Evolutionary conservation across 1,140 invertebrate species (phyloP), one percentile per base, ranked within the genome.

Genomic region (Odontomachus brunneus): DNA sequence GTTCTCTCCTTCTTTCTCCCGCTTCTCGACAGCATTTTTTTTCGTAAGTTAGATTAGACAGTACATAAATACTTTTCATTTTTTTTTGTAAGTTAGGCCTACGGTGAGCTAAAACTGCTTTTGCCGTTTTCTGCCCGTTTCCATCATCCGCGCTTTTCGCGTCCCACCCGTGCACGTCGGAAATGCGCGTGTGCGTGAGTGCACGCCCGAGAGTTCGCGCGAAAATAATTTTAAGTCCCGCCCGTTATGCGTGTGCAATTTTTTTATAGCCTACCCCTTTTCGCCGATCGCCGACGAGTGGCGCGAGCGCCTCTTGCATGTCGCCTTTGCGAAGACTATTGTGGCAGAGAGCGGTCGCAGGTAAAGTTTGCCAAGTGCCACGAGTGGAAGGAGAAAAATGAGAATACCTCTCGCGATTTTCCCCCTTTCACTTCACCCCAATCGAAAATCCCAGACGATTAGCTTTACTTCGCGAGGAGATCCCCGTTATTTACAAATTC

Each of bases 1-100:
- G 82, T 83, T 84, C 48, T 73, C 83, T 89, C 76, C 82, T 83
- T 84, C 86, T 88, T 83, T 59, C 83, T 75, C 67, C 72, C 17
- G 22, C 71, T 88, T 78, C 53, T 85, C 87, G 82, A 86, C 83
- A 74, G 84, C 33, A 80, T 66, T 76, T 69, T 67, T 55, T 11
- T 7, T 80, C 83, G 85, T 92, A 89, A 91, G 87, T 92, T 91
- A 91, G 90, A 82, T 90, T 92, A 92, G 84, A 89, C 89, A 90
- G 89, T 90, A 91, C 87, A 93, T 91, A 92, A 93, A 91, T 92
- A 93, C 88, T 92, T 91, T 88, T 89, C 82, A 72, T 83, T 84
- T 85, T 59, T 73, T 75, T 82, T 82, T 84, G 19, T 90, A 91
- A 92, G 89, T 94, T 94, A 94, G 93, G 93, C 93, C 93, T 93